Evolutionary conservation across 1,140 invertebrate genomes (phyloP), one percentile per base, ranked within the genome.

Genomic region (Spodoptera litura): DNA sequence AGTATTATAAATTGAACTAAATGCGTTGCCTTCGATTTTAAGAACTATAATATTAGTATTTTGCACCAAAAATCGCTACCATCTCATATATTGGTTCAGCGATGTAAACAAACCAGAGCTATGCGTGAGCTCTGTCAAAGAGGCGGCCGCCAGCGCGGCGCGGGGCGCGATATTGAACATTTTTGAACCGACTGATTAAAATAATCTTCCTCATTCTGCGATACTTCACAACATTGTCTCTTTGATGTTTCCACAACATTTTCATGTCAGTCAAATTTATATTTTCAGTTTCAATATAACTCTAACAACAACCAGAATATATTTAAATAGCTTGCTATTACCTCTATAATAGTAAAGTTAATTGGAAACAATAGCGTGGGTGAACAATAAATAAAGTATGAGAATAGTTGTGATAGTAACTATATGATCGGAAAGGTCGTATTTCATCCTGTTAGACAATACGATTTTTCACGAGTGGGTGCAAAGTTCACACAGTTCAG

Each of bases 71-170:
- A 25, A 12, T 31, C 71, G 78, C 78, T 66, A 12, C 25, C 15
- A 44, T 25, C 38, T 58, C 15, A 31, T 52, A 3, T 3, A 52
- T 74, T 56, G 44, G n/a, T 5, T 27, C 78, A 53, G 4, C 35
- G 15, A 20, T 38, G 62, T 44, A 52, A 66, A 62, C 73, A 64
- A 70, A 79, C 71, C 70, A 15, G 59, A 55, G 71, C 61, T 74
- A 74, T 74, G 70, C 78, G 78, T 74, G 53, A 58, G 64, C 71
- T 38, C 71, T 74, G 78, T 79, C 78, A 79, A 79, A 79, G 78
- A 73, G 62, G 27, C 51, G n/a, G 64, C 11, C 61, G 62, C 35
- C 6, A 8, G 35, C 38, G 38, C 1, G 38, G 38, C 38, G 38
- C 38, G 38, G 78, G 15, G 35, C 31, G 53, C 52, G 31, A 68